Evolutionary conservation across 2,797 vertebrate species (phyloP).

Genomic region (Eulemur albifrons): DNA sequence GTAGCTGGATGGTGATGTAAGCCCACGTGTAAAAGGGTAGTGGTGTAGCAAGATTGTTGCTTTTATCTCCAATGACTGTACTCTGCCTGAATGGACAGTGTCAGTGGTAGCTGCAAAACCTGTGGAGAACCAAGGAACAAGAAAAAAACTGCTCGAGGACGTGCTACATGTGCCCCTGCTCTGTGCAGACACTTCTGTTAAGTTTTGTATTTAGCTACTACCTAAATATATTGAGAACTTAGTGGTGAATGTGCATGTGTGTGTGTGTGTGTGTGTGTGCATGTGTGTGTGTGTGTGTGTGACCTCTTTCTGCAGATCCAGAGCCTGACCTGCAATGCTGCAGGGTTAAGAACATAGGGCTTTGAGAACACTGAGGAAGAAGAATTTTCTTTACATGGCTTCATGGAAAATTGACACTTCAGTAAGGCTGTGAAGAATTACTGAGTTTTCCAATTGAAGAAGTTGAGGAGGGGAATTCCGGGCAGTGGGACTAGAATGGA

Average conservation of each 20-base stretch:
- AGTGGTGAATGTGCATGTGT: background rate
- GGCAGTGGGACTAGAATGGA: background rate
- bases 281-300: background rate
- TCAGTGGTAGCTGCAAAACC: background rate
- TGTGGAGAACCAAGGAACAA: background rate
- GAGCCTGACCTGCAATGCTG: background rate
- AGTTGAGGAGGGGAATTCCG: background rate
- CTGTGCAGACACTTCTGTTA: background rate
- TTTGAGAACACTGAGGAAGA: background rate
- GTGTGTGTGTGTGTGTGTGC: no score
- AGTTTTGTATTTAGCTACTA: background rate
- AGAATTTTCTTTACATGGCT: background rate
- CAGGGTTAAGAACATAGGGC: background rate
- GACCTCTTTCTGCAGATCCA: background rate
- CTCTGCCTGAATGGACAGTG: background rate
- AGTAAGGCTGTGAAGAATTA: background rate
- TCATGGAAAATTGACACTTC: background rate
- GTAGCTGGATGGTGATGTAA: background rate
- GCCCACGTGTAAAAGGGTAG: background rate
- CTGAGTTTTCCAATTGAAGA: background rate
- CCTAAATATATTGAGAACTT: background rate
- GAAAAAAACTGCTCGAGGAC: background rate
- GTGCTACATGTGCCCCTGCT: background rate
- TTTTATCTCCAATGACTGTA: background rate
- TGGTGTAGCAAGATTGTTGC: background rate